Evolutionary conservation across 2,113 vertebrate genomes (phyloP), one percentile per base, ranked within the genome.

Genomic region (Leuciscus idus): DNA sequence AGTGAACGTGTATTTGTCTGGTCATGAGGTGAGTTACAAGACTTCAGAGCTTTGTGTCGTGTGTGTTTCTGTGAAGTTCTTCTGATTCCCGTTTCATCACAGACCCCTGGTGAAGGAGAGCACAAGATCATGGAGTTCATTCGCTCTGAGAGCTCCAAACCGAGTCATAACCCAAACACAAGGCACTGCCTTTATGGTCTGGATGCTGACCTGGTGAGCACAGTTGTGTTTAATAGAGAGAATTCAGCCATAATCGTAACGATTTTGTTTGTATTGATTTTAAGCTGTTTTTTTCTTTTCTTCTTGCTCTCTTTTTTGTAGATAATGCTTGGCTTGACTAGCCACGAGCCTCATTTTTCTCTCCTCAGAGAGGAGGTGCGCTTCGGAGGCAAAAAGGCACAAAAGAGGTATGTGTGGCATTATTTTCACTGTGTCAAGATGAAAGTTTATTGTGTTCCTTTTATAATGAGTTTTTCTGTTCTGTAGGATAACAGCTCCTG

Each of bases 41-140:
- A 68, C 26, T 17, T 28, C 3, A 23, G 19, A 48, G 17, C 15
- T 26, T 12, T 17, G 0, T 6, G 9, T 2, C 23, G 0, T 79
- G 9, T n/a, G 57, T 28, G 2, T 52, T 10, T 50, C 17, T 57
- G 11, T 46, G 10, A 52, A 19, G 15, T 57, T 50, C 23, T 48
- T 13, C n/a, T 83, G 23, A 30, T 36, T 26, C 7, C 7, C 17
- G 11, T 55, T 26, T 70, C 9, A n/a, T 55, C n/a, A n/a, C 90
- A 99, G 98, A 99, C 98, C 66, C 98, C 98, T 1, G 98, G 98
- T 57, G 98, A 99, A 94, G 98, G 98, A 89, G 98, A 99, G 84
- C 98, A 99, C 89, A 99, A 99, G 94, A 99, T 99, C 92, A 99
- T 99, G 98, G 98, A 99, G 92, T 99, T 99, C 92, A 99, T 99